Evolutionary conservation across 2,888 invertebrate species (phyloP), one percentile per base, ranked within the genome.

Genomic region (Opisthograptis luteolata): DNA sequence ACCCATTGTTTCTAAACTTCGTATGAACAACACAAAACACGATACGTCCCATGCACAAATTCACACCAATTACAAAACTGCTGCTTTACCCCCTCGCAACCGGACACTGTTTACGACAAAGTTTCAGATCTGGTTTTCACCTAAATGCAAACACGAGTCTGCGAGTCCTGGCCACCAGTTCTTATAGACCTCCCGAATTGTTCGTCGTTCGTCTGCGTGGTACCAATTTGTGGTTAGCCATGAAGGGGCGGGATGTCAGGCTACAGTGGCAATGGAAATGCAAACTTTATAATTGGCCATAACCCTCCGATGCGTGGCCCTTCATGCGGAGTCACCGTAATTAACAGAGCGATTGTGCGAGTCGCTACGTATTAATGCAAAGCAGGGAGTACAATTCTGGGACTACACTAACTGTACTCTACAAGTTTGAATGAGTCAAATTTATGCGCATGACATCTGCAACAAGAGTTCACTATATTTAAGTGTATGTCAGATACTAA

Each of bases 271-370:
- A 52, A 47, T 62, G 47, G 64, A 60, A 64, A 64, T 66, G 69
- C 75, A 81, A 88, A 88, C 81, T 87, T 87, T 87, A 84, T 88
- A 88, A 87, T 87, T 88, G 87, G 85, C 78, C 79, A 77, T 81
- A 79, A 75, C 83, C 79, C 80, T 73, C 77, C 70, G 67, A 83
- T 81, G 79, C 72, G 74, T 74, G 76, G 74, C 70, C 79, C 74
- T 77, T 75, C 67, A 71, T 65, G 52, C 55, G 70, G 71, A 70
- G 47, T 22, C n/a, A 68, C 62, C 60, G 78, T 87, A 84, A 87
- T 87, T 87, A 86, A 85, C 82, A 73, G 72, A 71, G 72, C 76
- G 70, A 78, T 79, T 76, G 73, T 76, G 63, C 59, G 61, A 55
- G 68, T 60, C 41, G 10, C 32, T 37, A 43, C 35, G 27, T 24